These are phyloP conservation scores for Phalanger gymnotis DNA, from an alignment of 2,797 vertebrate species.

Conservation along the genomic window DNA sequence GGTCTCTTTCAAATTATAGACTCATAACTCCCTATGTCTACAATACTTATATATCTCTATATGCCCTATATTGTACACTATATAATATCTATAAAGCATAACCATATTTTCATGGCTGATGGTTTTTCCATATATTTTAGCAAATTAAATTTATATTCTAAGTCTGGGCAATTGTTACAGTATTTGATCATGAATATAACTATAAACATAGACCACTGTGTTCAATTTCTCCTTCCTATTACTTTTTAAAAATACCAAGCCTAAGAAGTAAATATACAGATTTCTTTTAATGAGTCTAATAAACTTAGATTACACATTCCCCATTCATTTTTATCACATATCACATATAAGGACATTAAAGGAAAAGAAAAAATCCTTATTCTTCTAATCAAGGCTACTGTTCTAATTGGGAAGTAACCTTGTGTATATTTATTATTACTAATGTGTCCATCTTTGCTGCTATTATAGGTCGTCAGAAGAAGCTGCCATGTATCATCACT, in stretches of 20 bases:
- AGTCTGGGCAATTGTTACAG: neutral
- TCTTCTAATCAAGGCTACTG: constrained; percentile 50
- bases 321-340: constrained; percentile 20
- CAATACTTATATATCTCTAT: no score
- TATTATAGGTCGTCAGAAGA: constrained; percentile 69
- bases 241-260: constrained; percentile 15
- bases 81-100: neutral
- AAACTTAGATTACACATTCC: constrained; percentile 40
- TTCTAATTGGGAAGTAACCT: constrained; percentile 54
- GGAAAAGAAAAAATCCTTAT: constrained; percentile 36
- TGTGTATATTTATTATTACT: constrained; percentile 64
- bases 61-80: no score
- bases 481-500: constrained; percentile 66
- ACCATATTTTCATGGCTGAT: neutral
- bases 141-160: neutral
- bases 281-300: constrained; percentile 36
- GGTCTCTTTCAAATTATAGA: neutral
- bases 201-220: constrained; percentile 18
- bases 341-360: constrained; percentile 42
- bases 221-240: constrained; percentile 35
- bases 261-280: neutral
- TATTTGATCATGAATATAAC: constrained; percentile 46
- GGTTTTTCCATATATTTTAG: neutral
- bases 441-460: constrained; percentile 72
- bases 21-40: neutral